Conservation (phyloP, 2,113 vertebrate species). For the Daphoenositta chrysoptera region DNA sequence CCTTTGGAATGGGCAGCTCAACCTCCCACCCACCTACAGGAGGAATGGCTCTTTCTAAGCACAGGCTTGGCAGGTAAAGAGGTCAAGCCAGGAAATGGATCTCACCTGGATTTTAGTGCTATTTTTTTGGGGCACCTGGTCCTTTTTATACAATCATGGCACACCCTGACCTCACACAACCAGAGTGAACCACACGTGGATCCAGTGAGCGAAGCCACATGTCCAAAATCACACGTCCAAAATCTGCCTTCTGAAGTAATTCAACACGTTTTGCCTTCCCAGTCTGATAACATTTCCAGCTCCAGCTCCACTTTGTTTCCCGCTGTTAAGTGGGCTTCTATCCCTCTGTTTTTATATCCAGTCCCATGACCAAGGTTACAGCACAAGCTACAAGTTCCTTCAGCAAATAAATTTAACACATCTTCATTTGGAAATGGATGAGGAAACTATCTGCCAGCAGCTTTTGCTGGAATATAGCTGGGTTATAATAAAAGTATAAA, state of each 20-base stretch:
- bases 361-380: slow-evolving; percentile 50
- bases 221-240: neutral
- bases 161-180: neutral
- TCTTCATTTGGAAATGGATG: slow-evolving; percentile 55
- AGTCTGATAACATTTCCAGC: slow-evolving; percentile 49
- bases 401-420: slow-evolving; percentile 66
- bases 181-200: neutral
- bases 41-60: neutral
- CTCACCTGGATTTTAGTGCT: neutral
- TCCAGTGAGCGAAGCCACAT: neutral
- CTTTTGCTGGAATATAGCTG: slow-evolving; percentile 32
- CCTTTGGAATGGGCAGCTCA: neutral
- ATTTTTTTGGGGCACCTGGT: neutral
- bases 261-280: neutral
- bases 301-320: slow-evolving; percentile 29
- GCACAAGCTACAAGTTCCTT: slow-evolving; percentile 17
- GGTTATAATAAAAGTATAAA: slow-evolving; percentile 39
- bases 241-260: slow-evolving; percentile 23
- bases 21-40: neutral
- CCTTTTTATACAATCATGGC: neutral
- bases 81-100: accelerated
- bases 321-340: neutral
- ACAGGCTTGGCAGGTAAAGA: neutral
- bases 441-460: slow-evolving; percentile 55
- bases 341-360: slow-evolving; percentile 26